phyloP scores from a whole-genome alignment of 2,888 invertebrate genomes.

The Noctua pronuba region DNA sequence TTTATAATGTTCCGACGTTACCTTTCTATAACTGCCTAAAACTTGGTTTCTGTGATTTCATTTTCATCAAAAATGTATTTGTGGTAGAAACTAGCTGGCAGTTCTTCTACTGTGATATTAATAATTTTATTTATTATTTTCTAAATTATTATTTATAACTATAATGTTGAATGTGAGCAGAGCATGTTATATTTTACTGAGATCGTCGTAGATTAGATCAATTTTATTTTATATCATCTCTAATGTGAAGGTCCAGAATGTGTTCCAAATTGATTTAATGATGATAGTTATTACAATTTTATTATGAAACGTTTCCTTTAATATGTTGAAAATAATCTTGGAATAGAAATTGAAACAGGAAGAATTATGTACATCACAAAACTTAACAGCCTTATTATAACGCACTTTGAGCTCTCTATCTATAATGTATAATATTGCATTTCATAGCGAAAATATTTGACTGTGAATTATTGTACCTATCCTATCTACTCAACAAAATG shows the following conservation, averaged over 20 bases:
- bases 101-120: constrained; percentile 90
- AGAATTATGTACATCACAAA: constrained; percentile 77
- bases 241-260: constrained; percentile 84
- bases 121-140: constrained; percentile 89
- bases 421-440: constrained; percentile 76
- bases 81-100: constrained; percentile 82
- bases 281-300: constrained; percentile 82
- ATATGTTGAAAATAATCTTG: constrained; percentile 53
- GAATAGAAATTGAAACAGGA: constrained; percentile 67
- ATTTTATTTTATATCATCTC: constrained; percentile 79
- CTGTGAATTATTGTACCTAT: constrained; percentile 72
- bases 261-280: constrained; percentile 86
- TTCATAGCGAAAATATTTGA: constrained; percentile 76
- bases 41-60: constrained; percentile 27
- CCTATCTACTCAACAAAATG: constrained; percentile 72
- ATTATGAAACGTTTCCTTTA: constrained; percentile 80
- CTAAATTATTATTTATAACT: constrained; percentile 87
- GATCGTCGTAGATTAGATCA: constrained; percentile 81
- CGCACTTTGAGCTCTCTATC: constrained; percentile 82
- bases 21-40: constrained; percentile 31
- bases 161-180: constrained; percentile 81
- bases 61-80: constrained; percentile 45
- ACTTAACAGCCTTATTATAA: constrained; percentile 72
- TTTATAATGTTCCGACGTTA: constrained; percentile 25
- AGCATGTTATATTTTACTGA: constrained; percentile 83